Evolutionary conservation across 2,888 invertebrate species (phyloP).

Genomic region (Eumerus sabulonum): DNA sequence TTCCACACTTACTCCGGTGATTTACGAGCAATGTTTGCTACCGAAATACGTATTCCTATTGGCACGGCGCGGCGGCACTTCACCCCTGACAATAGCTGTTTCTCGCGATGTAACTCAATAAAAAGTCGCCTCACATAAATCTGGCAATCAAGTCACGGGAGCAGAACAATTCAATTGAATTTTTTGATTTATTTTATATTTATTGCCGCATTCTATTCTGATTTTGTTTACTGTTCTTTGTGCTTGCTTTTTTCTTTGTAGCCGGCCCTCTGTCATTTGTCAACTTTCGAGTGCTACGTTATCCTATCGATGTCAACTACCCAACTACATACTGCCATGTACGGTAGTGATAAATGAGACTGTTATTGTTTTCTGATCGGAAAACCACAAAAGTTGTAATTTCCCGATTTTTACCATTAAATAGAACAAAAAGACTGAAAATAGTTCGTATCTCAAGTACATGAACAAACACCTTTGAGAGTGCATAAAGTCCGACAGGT

Average conservation of each 20-base stretch:
- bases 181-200: slow-evolving; percentile 66
- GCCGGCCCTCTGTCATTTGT: slow-evolving; percentile 32
- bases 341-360: slow-evolving; percentile 34
- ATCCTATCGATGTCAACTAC: slow-evolving; percentile 17
- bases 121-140: slow-evolving; percentile 50
- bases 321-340: neutral
- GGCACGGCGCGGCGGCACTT: slow-evolving; percentile 8
- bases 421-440: slow-evolving; percentile 18
- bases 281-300: slow-evolving; percentile 17
- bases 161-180: slow-evolving; percentile 61
- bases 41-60: slow-evolving; percentile 35
- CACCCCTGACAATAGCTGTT: slow-evolving; percentile 5
- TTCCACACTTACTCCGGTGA: slow-evolving; percentile 57
- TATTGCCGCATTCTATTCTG: slow-evolving; percentile 43
- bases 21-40: slow-evolving; percentile 60
- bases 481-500: slow-evolving; percentile 40
- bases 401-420: slow-evolving; percentile 51
- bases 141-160: slow-evolving; percentile 55
- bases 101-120: slow-evolving; percentile 39
- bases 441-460: slow-evolving; percentile 20
- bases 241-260: neutral
- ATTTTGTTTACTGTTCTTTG: slow-evolving; percentile 40
- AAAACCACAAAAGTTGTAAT: slow-evolving; percentile 65
- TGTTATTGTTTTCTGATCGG: slow-evolving; percentile 55
- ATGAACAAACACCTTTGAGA: slow-evolving; percentile 64